Evolutionary conservation across 2,888 invertebrate genomes (phyloP).

Genomic region (Lithophane ornitopus): DNA sequence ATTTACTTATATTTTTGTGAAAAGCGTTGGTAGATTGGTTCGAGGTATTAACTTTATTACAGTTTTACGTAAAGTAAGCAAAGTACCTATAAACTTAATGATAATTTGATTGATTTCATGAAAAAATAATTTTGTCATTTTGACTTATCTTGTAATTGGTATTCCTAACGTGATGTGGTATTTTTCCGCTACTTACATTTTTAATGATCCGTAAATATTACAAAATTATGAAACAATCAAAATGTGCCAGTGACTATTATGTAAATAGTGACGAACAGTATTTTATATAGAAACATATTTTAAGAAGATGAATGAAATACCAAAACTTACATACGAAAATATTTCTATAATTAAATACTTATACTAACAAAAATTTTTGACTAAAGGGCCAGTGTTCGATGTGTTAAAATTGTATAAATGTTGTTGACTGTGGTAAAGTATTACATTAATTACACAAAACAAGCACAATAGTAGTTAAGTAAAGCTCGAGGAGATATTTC

Average conservation of each 20-base stretch:
- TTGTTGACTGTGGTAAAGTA: conserved; percentile 65
- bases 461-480: conserved; percentile 73
- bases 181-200: conserved; percentile 64
- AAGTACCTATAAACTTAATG: conserved; percentile 21
- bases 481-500: conserved; percentile 64
- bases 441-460: conserved; percentile 75
- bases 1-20: conserved; percentile 37
- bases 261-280: conserved; percentile 71
- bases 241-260: conserved; percentile 77
- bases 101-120: conserved; percentile 19
- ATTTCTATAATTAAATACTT: conserved; percentile 85
- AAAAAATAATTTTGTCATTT: conserved; percentile 26
- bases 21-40: conserved; percentile 3
- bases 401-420: conserved; percentile 75
- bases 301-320: conserved; percentile 71
- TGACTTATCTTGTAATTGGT: conserved; percentile 19
- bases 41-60: conserved; percentile 11
- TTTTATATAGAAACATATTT: conserved; percentile 67
- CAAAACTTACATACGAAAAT: conserved; percentile 78
- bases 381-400: conserved; percentile 88
- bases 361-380: conserved; percentile 87
- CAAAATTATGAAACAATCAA: conserved; percentile 69
- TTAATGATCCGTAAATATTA: conserved; percentile 59
- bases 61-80: conserved; percentile 26
- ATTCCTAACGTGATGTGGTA: conserved; percentile 27